These are phyloP conservation scores for Druon quercuslanigerum DNA, from an alignment of 1,140 invertebrate genomes.

Conservation along the genomic window DNA sequence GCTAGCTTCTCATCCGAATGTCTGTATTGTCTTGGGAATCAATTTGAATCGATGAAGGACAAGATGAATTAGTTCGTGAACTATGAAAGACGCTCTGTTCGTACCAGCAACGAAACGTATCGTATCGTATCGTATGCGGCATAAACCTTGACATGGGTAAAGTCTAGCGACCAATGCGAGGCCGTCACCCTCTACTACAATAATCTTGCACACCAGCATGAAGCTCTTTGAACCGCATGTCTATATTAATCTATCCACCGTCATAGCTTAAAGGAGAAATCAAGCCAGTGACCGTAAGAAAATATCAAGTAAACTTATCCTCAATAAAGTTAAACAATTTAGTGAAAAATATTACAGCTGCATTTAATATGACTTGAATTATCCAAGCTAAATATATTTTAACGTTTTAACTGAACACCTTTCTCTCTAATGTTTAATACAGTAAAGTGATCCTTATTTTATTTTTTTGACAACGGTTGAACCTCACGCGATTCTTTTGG, in stretches of 20 bases:
- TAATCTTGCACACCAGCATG: background rate
- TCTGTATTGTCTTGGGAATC: background rate
- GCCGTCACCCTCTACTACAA: slow-evolving; percentile 64
- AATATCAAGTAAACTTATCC: too few relatives aligned
- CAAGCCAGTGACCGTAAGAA: too few relatives aligned
- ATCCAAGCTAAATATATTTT: too few relatives aligned
- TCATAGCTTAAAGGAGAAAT: background rate
- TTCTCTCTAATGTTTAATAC: too few relatives aligned
- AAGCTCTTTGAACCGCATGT: slow-evolving; percentile 16
- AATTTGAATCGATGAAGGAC: slow-evolving; percentile 7
- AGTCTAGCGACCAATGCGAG: slow-evolving; percentile 71
- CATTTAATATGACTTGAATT: too few relatives aligned
- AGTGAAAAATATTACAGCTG: too few relatives aligned
- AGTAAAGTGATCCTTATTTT: too few relatives aligned
- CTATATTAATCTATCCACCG: background rate
- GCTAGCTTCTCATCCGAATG: background rate
- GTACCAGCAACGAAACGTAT: slow-evolving; percentile 11
- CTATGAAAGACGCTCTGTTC: slow-evolving; percentile 13
- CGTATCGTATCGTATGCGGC: background rate
- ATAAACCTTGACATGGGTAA: slow-evolving; percentile 42
- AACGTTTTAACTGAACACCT: too few relatives aligned
- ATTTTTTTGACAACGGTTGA: too few relatives aligned
- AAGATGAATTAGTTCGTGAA: slow-evolving; percentile 28
- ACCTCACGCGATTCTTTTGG: too few relatives aligned
- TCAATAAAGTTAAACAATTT: too few relatives aligned